A percentile compares a stretch with the other conserved stretches of the same genome.
Evolutionary conservation across 2,888 invertebrate genomes (phyloP).

Genomic region (Tipula lateralis): DNA sequence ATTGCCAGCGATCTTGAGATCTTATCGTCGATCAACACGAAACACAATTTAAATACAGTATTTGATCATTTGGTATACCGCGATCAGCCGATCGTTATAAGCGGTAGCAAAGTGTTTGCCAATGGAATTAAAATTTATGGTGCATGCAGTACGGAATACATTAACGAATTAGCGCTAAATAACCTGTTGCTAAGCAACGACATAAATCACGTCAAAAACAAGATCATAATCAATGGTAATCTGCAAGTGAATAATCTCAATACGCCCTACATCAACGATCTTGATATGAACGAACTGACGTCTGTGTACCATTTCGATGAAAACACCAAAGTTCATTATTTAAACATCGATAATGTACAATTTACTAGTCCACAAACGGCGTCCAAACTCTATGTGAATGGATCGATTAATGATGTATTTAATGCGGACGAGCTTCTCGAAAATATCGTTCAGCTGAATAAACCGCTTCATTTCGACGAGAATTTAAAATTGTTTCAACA

Average conservation of each 20-base stretch:
- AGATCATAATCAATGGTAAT: conserved; percentile 41
- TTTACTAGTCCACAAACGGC: conserved; percentile 37
- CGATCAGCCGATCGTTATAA: conserved; percentile 35
- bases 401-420: conserved; percentile 39
- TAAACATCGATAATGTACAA: conserved; percentile 38
- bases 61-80: conserved; percentile 46
- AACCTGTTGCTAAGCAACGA: conserved; percentile 46
- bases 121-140: conserved; percentile 43
- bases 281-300: conserved; percentile 35
- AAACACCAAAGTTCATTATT: conserved; percentile 38
- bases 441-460: conserved; percentile 41
- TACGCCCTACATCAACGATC: background rate
- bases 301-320: conserved; percentile 39
- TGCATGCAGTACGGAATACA: conserved; percentile 42
- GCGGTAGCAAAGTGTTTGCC: conserved; percentile 40
- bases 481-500: background rate
- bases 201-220: conserved; percentile 38
- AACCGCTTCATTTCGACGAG: conserved; percentile 37
- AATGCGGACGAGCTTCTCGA: conserved; percentile 39
- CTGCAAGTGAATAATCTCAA: conserved; percentile 38
- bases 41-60: background rate
- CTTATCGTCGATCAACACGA: background rate
- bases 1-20: conserved; percentile 39
- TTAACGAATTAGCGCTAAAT: conserved; percentile 47
- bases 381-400: conserved; percentile 40